Conservation (phyloP, 2,113 vertebrate genomes). For the Dasypus novemcinctus region DNA sequence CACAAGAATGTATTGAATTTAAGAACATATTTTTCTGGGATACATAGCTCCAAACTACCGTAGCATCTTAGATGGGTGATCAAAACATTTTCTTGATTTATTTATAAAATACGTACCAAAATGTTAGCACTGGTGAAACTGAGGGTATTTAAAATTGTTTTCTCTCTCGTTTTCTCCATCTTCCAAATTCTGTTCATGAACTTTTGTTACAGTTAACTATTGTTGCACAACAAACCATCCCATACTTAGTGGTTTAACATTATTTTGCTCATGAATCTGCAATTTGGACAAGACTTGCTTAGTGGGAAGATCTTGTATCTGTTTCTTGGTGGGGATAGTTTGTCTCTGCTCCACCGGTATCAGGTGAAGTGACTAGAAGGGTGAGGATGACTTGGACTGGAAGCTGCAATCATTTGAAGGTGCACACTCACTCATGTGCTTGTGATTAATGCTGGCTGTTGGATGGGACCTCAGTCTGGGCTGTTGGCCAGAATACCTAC, state of each 20-base stretch:
- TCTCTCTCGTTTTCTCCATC: slow-evolving; percentile 16
- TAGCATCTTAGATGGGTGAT: no score
- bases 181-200: slow-evolving; percentile 36
- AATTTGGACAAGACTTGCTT: neutral
- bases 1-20: no score
- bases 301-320: no score
- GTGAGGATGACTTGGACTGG: neutral
- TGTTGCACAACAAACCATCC: no score
- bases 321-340: neutral
- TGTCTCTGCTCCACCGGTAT: neutral
- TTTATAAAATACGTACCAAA: slow-evolving; percentile 34
- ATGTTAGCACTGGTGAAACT: slow-evolving; percentile 45
- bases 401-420: neutral
- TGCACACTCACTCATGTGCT: slow-evolving; percentile 3
- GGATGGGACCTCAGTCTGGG: neutral
- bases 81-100: slow-evolving; percentile 32
- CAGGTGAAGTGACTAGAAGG: neutral
- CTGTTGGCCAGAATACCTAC: slow-evolving; percentile 44
- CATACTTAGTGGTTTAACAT: no score
- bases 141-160: neutral
- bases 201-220: neutral
- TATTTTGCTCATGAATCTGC: no score
- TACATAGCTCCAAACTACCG: no score
- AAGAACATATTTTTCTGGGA: no score
- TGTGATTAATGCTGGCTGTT: slow-evolving; percentile 14